Evolutionary conservation across 2,113 vertebrate genomes (phyloP).

Genomic region (Plestiodon gilberti): DNA sequence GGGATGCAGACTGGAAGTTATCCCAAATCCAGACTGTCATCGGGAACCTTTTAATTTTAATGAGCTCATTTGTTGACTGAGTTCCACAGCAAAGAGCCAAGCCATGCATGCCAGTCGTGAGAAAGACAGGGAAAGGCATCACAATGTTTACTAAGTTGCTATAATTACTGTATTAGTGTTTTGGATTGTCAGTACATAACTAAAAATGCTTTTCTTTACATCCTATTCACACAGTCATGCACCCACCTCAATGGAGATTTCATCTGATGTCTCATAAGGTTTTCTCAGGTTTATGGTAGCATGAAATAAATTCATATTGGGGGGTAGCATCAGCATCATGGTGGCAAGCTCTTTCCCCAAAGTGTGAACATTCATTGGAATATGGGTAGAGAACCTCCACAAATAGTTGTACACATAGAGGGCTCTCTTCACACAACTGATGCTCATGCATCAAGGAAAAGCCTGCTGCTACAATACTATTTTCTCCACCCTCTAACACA

Average conservation of each 20-base stretch:
- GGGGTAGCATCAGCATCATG: too few species aligned
- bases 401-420: too few species aligned
- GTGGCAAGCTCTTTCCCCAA: too few species aligned
- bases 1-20: conserved; percentile 27
- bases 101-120: not conserved
- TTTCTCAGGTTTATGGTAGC: too few species aligned
- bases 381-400: too few species aligned
- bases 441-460: too few species aligned
- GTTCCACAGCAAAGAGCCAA: not conserved
- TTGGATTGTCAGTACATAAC: not conserved
- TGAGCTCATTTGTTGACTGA: conserved; percentile 2
- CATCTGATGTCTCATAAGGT: not conserved
- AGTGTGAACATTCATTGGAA: too few species aligned
- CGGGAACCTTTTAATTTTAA: conserved; percentile 25
- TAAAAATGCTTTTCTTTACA: not conserved
- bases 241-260: not conserved
- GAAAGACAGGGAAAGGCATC: not conserved
- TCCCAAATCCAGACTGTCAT: conserved; percentile 8
- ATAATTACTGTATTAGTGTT: not conserved
- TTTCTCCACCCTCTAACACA: too few species aligned
- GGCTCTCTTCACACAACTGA: too few species aligned
- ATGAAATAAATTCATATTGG: not conserved
- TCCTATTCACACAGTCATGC: not conserved
- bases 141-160: not conserved
- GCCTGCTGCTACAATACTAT: too few species aligned